A percentile compares a stretch with the other conserved stretches of the same genome.
These are phyloP conservation scores for Oncopeltus fasciatus DNA, from an alignment of 1,140 invertebrate genomes.

Conservation along the genomic window DNA sequence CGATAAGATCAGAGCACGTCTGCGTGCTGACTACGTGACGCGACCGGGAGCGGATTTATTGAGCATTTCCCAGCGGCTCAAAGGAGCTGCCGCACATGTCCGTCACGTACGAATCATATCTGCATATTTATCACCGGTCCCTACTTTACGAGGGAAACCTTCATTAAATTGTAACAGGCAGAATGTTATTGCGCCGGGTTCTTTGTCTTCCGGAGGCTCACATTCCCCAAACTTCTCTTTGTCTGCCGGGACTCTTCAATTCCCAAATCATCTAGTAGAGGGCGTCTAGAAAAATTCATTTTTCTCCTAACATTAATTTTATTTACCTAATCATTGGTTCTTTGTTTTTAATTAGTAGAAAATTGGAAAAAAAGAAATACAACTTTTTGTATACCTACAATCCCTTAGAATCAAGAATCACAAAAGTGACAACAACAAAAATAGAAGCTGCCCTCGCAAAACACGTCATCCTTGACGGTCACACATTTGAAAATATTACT, in stretches of 20 bases:
- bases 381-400: no score
- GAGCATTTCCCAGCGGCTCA: constrained; percentile 15
- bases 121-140: constrained; percentile 10
- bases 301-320: not conserved
- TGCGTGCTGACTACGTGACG: constrained; percentile 12
- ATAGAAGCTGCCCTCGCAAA: no score
- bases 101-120: constrained; percentile 12
- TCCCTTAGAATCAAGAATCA: no score
- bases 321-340: not conserved
- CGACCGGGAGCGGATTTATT: constrained; percentile 12
- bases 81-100: constrained; percentile 8
- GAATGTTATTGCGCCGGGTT: not conserved
- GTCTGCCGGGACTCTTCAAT: not conserved
- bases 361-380: not conserved
- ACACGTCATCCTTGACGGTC: no score
- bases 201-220: not conserved
- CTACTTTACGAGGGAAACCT: constrained; percentile 12
- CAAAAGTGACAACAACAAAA: no score
- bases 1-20: constrained; percentile 18
- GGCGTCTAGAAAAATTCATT: not conserved
- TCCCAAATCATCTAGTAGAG: not conserved
- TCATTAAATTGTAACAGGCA: constrained; percentile 10
- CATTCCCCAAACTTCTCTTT: not conserved
- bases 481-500: no score
- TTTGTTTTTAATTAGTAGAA: not conserved